A percentile compares a stretch with the other conserved stretches of the same genome.
phyloP scores from a whole-genome alignment of 2,113 vertebrate genomes.

The Myrmophylax atrothorax region DNA sequence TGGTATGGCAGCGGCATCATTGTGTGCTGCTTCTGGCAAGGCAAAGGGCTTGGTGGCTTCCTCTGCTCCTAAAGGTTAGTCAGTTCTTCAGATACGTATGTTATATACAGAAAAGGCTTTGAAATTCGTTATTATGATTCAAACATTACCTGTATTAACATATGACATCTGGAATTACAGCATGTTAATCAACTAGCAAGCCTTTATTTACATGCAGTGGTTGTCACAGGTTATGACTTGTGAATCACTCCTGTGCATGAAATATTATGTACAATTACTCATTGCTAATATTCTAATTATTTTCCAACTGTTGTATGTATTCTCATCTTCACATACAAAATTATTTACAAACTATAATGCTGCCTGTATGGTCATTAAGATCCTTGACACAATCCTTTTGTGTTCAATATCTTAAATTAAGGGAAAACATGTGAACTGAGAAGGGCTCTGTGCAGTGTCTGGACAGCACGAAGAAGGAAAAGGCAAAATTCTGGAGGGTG shows the following conservation, averaged over 20 bases:
- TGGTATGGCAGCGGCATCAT: background rate
- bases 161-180: conserved; percentile 28
- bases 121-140: conserved; percentile 31
- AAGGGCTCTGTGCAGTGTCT: background rate
- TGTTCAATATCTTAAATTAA: background rate
- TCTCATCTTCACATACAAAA: background rate
- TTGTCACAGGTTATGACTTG: conserved; percentile 21
- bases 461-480: background rate
- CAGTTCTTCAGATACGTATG: background rate
- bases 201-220: background rate
- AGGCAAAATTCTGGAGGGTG: background rate
- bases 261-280: background rate
- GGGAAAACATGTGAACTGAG: background rate
- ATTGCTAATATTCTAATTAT: background rate
- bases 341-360: background rate
- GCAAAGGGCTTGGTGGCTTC: background rate
- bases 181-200: background rate
- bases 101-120: conserved; percentile 45
- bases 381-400: background rate
- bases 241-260: background rate
- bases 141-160: conserved; percentile 26
- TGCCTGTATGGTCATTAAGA: background rate
- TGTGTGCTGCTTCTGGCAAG: background rate
- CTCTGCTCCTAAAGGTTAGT: background rate
- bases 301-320: background rate